phyloP scores from a whole-genome alignment of 2,113 vertebrate genomes.

The Heptranchias perlo region DNA sequence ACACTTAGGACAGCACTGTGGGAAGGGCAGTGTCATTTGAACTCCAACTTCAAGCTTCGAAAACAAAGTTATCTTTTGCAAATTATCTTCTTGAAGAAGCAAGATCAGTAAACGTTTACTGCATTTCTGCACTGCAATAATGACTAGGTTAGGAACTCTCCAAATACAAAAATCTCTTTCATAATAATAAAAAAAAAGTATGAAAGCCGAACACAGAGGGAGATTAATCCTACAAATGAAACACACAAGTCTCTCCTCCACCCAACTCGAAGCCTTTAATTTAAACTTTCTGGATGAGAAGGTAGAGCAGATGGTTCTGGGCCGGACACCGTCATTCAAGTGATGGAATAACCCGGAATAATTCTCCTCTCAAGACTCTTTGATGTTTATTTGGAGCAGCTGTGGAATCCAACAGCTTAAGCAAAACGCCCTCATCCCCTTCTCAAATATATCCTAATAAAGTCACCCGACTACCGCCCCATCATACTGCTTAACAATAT shows the following conservation, averaged over 20 bases:
- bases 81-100: neutral
- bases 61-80: neutral
- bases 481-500: neutral
- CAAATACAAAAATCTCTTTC: neutral
- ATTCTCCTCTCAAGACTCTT: slow-evolving; percentile 57
- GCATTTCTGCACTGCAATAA: neutral
- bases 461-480: neutral
- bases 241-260: slow-evolving; percentile 43
- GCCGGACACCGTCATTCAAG: slow-evolving; percentile 55
- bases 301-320: slow-evolving; percentile 43
- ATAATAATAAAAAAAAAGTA: neutral
- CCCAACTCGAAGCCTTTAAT: slow-evolving; percentile 41
- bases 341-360: slow-evolving; percentile 64
- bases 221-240: neutral
- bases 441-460: slow-evolving; percentile 19
- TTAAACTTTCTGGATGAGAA: slow-evolving; percentile 32
- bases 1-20: neutral
- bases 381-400: slow-evolving; percentile 65
- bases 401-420: slow-evolving; percentile 57
- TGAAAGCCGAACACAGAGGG: neutral
- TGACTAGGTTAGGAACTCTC: neutral
- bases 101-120: neutral
- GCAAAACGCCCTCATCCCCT: slow-evolving; percentile 12
- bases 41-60: neutral
- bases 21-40: neutral